These are phyloP conservation scores for Dexiosoma caninum DNA, from an alignment of 2,888 invertebrate species.

Conservation along the genomic window DNA sequence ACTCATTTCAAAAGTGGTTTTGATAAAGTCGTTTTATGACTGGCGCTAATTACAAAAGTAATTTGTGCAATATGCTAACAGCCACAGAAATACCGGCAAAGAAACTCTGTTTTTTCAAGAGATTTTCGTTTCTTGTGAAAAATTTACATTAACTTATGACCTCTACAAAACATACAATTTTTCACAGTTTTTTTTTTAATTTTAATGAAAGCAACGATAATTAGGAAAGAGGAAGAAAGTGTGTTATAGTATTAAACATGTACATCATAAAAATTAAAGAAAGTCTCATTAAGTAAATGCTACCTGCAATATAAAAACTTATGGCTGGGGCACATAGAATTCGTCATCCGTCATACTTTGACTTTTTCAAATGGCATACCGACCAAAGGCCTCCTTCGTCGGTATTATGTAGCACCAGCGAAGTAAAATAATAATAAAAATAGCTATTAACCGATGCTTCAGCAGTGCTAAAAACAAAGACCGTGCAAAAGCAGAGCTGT, in stretches of 20 bases:
- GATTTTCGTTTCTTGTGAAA: constrained; percentile 44
- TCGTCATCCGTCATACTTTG: no score
- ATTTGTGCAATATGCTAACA: constrained; percentile 47
- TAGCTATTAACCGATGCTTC: no score
- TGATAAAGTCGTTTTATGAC: constrained; percentile 48
- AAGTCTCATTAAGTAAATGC: background rate
- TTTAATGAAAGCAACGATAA: background rate
- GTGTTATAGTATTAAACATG: no score
- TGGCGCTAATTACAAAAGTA: constrained; percentile 61
- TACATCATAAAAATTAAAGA: background rate
- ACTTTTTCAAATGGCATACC: no score
- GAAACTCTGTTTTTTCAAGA: background rate
- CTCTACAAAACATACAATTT: constrained; percentile 17
- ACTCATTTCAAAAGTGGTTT: background rate
- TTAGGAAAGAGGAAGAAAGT: background rate
- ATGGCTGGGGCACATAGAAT: background rate
- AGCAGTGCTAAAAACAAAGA: no score
- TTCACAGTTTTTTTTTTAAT: background rate
- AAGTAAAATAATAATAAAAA: no score
- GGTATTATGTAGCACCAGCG: no score
- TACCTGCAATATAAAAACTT: background rate
- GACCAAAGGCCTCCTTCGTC: no score
- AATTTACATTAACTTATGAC: constrained; percentile 53
- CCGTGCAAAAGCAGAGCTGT: no score
- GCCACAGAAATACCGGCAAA: background rate